Evolutionary conservation across 2,888 invertebrate species (phyloP).

Genomic region (Philopedon plagiatum): DNA sequence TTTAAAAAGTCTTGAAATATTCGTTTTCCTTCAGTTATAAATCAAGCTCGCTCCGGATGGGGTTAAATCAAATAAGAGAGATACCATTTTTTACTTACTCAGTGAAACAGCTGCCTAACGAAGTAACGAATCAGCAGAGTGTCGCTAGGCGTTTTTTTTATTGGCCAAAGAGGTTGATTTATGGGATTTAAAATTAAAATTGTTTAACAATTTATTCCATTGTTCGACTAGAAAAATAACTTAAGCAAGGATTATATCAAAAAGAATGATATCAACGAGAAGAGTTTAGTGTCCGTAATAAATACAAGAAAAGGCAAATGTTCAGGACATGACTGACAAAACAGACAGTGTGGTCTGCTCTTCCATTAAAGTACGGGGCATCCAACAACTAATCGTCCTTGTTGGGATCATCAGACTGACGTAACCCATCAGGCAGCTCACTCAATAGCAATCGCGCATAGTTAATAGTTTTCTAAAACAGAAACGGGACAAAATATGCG

Average conservation of each 20-base stretch:
- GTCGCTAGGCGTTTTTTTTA: background rate
- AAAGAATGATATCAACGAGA: no score
- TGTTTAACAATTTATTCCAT: background rate
- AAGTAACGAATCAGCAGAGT: constrained; percentile 31
- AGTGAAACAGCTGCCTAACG: constrained; percentile 34
- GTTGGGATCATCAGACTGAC: no score
- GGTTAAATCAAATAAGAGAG: constrained; percentile 40
- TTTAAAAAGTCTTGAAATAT: constrained; percentile 24
- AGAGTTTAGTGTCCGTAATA: no score
- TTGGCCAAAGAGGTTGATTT: background rate
- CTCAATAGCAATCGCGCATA: no score
- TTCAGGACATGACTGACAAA: no score
- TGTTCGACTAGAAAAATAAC: background rate
- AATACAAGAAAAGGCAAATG: no score
- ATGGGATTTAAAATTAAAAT: constrained; percentile 1
- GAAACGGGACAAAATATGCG: no score
- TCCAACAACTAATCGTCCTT: no score
- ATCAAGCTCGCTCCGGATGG: constrained; percentile 28
- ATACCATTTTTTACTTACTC: constrained; percentile 33
- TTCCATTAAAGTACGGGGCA: no score
- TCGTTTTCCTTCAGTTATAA: constrained; percentile 24
- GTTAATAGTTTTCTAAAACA: no score
- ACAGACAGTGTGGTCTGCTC: no score
- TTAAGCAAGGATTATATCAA: background rate
- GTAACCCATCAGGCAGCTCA: no score